Evolutionary conservation across 2,888 invertebrate species (phyloP).

Genomic region (Hypercompe scribonia): DNA sequence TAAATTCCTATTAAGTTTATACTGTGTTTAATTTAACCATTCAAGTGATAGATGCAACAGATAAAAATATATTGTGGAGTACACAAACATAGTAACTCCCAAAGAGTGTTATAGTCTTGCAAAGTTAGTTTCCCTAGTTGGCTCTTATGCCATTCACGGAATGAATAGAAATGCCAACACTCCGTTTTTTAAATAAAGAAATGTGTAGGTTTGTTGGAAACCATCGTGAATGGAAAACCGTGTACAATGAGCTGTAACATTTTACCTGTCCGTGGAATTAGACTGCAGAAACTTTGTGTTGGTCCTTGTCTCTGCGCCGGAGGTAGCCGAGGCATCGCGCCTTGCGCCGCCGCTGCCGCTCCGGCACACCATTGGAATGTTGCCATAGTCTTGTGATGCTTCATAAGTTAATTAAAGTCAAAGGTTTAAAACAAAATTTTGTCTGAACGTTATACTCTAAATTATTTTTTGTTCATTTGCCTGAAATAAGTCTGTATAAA

Average conservation of each 20-base stretch:
- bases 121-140: no score
- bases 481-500: no score
- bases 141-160: no score
- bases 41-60: no score
- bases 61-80: no score
- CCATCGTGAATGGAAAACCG: not conserved
- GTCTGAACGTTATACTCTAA: not conserved
- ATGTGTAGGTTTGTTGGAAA: not conserved
- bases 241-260: not conserved
- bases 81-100: no score
- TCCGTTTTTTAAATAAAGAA: no score
- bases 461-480: no score
- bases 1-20: no score
- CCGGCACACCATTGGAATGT: constrained; percentile 74
- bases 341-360: constrained; percentile 61
- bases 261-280: constrained; percentile 83
- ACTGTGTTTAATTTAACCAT: no score
- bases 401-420: constrained; percentile 3
- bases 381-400: constrained; percentile 87
- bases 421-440: not conserved
- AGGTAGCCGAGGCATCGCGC: constrained; percentile 68
- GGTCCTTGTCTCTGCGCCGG: constrained; percentile 71
- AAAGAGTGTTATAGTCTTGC: no score
- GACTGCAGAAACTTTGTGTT: constrained; percentile 84
- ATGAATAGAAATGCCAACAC: no score